These are phyloP conservation scores for Gobionotothen gibberifrons DNA, from an alignment of 2,797 vertebrate genomes.

Conservation along the genomic window DNA sequence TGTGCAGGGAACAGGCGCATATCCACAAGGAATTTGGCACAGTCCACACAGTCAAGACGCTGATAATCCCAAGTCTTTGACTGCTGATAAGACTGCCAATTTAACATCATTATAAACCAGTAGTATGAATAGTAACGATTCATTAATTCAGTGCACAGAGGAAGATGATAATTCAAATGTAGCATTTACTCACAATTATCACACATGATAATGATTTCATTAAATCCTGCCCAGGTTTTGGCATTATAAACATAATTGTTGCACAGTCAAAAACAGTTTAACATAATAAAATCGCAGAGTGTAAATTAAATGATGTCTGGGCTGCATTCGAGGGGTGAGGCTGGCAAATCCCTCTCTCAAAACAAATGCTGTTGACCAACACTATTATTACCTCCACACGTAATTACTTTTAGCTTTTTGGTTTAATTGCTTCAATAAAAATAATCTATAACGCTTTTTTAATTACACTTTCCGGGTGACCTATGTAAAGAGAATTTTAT, in stretches of 20 bases:
- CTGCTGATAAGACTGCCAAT: constrained; percentile 86
- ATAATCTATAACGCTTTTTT: constrained; percentile 99
- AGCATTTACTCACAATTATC: constrained; percentile 84
- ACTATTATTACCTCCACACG: constrained; percentile 96
- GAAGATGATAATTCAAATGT: constrained; percentile 83
- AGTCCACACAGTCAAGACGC: constrained; percentile 80
- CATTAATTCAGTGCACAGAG: constrained; percentile 82
- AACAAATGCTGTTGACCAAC: constrained; percentile 99
- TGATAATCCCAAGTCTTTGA: constrained; percentile 87
- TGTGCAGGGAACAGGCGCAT: constrained; percentile 77
- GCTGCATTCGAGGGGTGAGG: constrained; percentile 88
- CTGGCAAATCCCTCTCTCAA: constrained; percentile 89
- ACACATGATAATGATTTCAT: constrained; percentile 83
- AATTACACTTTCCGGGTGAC: constrained; percentile 99
- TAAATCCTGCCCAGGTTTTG: constrained; percentile 94
- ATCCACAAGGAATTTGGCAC: constrained; percentile 83
- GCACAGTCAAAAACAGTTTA: constrained; percentile 90
- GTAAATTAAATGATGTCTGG: constrained; percentile 87
- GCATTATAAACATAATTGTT: constrained; percentile 99
- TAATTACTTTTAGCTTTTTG: constrained; percentile 97
- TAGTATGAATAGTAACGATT: constrained; percentile 84
- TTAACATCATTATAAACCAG: constrained; percentile 89
- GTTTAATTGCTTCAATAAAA: constrained; percentile 99
- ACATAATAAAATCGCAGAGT: constrained; percentile 91
- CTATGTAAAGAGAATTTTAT: constrained; percentile 98